A percentile compares a stretch with the other conserved stretches of the same genome.
Evolutionary conservation across 2,888 invertebrate genomes (phyloP).

Genomic region (Crocallis elinguaria): DNA sequence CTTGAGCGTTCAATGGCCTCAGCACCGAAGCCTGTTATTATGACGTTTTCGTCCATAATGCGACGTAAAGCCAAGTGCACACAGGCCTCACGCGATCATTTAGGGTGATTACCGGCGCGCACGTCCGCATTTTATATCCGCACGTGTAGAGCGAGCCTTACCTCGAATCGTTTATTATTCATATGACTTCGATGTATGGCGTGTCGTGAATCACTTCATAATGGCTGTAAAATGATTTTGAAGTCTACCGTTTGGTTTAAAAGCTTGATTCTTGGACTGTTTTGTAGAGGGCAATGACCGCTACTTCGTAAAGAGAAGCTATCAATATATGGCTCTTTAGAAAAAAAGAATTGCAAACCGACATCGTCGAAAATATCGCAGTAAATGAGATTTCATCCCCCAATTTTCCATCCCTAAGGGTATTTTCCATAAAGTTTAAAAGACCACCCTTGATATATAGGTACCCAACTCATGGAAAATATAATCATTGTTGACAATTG

Average conservation of each 20-base stretch:
- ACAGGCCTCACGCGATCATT: constrained; percentile 36
- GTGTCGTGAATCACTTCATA: constrained; percentile 34
- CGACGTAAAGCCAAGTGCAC: constrained; percentile 31
- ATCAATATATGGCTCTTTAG: too few relatives aligned
- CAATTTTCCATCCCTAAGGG: too few relatives aligned
- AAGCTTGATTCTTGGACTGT: constrained; percentile 11
- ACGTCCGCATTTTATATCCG: constrained; percentile 31
- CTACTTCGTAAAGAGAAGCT: neutral
- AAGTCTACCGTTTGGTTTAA: constrained; percentile 14
- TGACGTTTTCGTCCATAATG: constrained; percentile 29
- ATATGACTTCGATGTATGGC: constrained; percentile 26
- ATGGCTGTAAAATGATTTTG: constrained; percentile 27
- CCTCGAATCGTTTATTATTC: constrained; percentile 25
- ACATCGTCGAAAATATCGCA: too few relatives aligned
- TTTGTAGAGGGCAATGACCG: neutral
- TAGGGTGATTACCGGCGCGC: constrained; percentile 32
- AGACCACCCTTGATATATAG: too few relatives aligned
- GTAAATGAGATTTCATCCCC: too few relatives aligned
- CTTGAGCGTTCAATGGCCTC: constrained; percentile 14
- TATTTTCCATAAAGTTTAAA: too few relatives aligned
- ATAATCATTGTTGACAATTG: too few relatives aligned
- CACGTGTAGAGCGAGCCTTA: constrained; percentile 25
- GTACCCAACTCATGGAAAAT: too few relatives aligned
- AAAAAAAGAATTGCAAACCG: too few relatives aligned
- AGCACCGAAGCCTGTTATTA: constrained; percentile 25